Conservation (phyloP, 1,140 invertebrate species). For the Callitettix versicolor region DNA sequence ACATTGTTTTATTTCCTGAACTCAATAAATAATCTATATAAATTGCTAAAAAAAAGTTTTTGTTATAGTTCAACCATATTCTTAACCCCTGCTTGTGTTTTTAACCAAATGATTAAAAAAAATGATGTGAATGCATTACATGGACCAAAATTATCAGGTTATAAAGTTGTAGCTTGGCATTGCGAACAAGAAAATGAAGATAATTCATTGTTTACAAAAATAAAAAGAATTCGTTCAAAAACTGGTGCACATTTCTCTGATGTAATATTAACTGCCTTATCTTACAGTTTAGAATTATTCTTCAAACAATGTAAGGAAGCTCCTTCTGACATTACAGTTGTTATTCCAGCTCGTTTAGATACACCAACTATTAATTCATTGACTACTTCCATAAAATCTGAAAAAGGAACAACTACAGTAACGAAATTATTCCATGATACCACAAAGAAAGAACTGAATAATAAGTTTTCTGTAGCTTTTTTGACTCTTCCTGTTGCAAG, state of each 20-base stretch:
- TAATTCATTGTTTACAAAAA: constrained; percentile 31
- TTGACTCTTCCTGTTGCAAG: constrained; percentile 27
- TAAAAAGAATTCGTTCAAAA: constrained; percentile 32
- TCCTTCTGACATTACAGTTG: constrained; percentile 27
- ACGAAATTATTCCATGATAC: constrained; percentile 6
- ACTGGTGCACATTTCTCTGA: constrained; percentile 32
- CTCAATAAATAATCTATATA: not conserved
- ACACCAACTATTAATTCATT: constrained; percentile 1
- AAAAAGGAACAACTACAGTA: constrained; percentile 6
- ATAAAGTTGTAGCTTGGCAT: constrained; percentile 33
- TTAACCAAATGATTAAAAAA: constrained; percentile 32
- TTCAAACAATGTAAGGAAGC: constrained; percentile 28
- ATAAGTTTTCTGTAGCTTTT: constrained; percentile 30
- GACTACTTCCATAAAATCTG: not conserved
- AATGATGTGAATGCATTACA: constrained; percentile 32
- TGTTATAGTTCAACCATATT: not conserved
- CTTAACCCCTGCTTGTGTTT: constrained; percentile 29
- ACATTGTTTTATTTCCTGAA: not conserved
- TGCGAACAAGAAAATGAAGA: constrained; percentile 26
- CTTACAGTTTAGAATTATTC: constrained; percentile 32
- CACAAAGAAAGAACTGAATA: constrained; percentile 14
- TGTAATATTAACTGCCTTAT: constrained; percentile 33
- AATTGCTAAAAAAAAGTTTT: not conserved
- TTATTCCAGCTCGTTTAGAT: constrained; percentile 27
- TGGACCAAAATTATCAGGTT: constrained; percentile 31